These are phyloP conservation scores for Falco berigora DNA, from an alignment of 2,797 vertebrate species.

Conservation along the genomic window DNA sequence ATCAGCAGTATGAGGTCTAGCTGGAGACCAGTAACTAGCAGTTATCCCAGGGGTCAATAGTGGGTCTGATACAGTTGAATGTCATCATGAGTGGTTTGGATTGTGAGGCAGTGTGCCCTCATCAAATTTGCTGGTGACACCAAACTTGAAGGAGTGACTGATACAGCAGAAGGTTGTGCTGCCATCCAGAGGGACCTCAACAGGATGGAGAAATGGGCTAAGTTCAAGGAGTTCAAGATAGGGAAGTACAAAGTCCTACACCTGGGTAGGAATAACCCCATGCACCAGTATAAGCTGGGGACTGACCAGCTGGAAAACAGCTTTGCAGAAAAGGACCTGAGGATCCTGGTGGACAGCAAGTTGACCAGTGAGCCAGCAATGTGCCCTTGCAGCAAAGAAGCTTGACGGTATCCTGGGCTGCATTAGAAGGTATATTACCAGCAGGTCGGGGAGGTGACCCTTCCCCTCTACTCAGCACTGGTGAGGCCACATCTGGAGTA, in stretches of 20 bases:
- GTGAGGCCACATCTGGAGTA: background rate
- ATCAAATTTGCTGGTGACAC: background rate
- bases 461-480: background rate
- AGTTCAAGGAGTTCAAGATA: background rate
- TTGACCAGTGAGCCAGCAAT: background rate
- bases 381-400: background rate
- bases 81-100: background rate
- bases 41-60: background rate
- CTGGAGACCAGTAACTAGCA: background rate
- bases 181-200: background rate
- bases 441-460: background rate
- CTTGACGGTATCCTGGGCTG: background rate
- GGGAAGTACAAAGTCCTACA: background rate
- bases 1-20: background rate
- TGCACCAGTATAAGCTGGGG: background rate
- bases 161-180: background rate
- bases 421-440: background rate
- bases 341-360: background rate
- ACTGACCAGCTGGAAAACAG: background rate
- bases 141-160: background rate
- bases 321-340: background rate
- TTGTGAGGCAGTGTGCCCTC: background rate
- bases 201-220: background rate
- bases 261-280: background rate
- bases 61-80: background rate